phyloP scores from a whole-genome alignment of 2,113 vertebrate genomes.

The Corythaeola cristata region DNA sequence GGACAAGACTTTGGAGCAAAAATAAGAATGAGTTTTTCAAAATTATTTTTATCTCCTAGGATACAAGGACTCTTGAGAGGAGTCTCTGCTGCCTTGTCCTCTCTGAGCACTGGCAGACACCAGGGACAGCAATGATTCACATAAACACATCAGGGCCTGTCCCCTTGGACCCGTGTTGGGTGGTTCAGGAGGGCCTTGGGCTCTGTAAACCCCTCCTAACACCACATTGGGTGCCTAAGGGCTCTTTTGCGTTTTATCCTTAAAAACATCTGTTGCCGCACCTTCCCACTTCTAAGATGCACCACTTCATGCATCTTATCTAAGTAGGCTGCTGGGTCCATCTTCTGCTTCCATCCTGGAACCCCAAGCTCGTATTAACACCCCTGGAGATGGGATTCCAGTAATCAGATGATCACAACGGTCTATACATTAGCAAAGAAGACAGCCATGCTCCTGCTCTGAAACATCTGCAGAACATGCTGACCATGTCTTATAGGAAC shows the following conservation, averaged over 20 bases:
- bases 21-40: neutral
- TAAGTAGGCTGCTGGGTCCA: neutral
- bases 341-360: neutral
- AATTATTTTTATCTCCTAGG: neutral
- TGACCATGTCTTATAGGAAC: neutral
- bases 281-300: neutral
- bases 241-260: neutral
- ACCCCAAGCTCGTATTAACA: neutral
- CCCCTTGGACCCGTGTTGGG: rapidly evolving
- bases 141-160: neutral
- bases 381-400: neutral
- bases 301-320: neutral
- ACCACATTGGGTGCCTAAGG: neutral
- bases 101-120: neutral
- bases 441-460: neutral
- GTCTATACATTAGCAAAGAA: neutral
- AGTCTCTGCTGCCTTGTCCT: neutral
- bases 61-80: neutral
- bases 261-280: neutral
- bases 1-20: neutral
- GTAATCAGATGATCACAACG: neutral
- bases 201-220: neutral
- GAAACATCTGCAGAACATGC: conserved; percentile 14
- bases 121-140: neutral
- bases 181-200: neutral